Base-by-base conservation (phyloP, 2,113 vertebrate species). In the Lycocorax pyrrhopterus region DNA sequence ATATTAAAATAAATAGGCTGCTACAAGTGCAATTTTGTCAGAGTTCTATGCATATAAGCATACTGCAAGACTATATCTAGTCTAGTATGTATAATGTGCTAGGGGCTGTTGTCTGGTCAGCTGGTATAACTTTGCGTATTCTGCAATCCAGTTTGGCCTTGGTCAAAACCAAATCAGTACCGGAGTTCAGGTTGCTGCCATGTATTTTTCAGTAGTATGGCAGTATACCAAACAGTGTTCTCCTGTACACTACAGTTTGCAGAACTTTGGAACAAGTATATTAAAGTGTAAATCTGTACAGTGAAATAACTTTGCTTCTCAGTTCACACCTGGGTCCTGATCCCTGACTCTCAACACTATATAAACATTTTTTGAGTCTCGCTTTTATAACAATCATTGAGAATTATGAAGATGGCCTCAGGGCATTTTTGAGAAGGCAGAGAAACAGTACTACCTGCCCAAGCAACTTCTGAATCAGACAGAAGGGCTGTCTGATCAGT, bases 371-470 rank as follows among this genome's bases (percentile, higher is more conserved):
- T 69, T 75, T 66, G 5, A 51, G 23, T 6, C 4, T 51, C 0
- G 1, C 13, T 88, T 76, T 84, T 58, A 25, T 18, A 88, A 27
- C 0, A 0, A 25, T 44, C 13, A 53, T 35, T 32, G 20, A 63
- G 21, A 81, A 53, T 44, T 72, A 12, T 9, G 8, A 77, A 33
- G 27, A 22, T 4, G 5, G 13, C 26, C 47, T 72, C 10, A 25
- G 23, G 13, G 5, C 14, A 44, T 41, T 77, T 72, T 29, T 76
- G 30, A 76, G 33, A 80, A 87, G 37, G 20, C 8, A 55, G 37
- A 46, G 19, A 26, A 13, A 52, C 10, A n/a, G 10, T 30, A n/a
- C 14, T 16, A 60, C 0, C 0, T 72, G 47, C 18, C 19, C 33
- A 41, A 73, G 7, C 9, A 64, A 16, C 16, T 41, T 59, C 23